Conservation (phyloP, 2,888 invertebrate species). For the Nebria brevicollis region DNA sequence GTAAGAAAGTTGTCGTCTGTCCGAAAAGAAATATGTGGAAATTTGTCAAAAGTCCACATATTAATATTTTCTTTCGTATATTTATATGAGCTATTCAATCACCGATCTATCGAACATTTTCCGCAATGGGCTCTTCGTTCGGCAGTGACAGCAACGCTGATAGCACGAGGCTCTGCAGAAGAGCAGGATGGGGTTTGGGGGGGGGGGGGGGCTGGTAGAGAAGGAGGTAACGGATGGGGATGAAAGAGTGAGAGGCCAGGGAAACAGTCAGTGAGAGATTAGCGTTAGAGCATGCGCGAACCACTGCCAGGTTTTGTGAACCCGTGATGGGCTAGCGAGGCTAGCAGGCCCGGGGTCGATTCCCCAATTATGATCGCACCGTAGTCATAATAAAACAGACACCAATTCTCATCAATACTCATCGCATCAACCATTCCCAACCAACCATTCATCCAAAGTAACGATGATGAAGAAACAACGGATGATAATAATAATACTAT, state of each 20-base stretch:
- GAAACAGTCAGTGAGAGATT: background rate
- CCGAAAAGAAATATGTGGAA: too few relatives aligned
- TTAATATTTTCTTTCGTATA: background rate
- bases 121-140: background rate
- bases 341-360: slow-evolving; percentile 4
- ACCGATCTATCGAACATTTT: background rate
- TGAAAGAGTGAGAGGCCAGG: background rate
- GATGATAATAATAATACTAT: slow-evolving; percentile 9
- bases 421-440: background rate
- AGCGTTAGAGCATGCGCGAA: background rate
- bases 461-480: background rate
- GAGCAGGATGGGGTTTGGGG: background rate
- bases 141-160: background rate
- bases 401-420: background rate
- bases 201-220: too few relatives aligned
- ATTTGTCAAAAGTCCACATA: too few relatives aligned
- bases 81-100: background rate
- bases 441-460: background rate
- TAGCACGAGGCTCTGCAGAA: background rate
- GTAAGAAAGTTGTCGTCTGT: too few relatives aligned
- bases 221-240: background rate
- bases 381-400: background rate
- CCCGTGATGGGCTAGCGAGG: background rate
- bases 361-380: slow-evolving; percentile 16
- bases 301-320: background rate